Conservation (phyloP, 2,113 vertebrate genomes). For the Plecturocebus donacophilus region DNA sequence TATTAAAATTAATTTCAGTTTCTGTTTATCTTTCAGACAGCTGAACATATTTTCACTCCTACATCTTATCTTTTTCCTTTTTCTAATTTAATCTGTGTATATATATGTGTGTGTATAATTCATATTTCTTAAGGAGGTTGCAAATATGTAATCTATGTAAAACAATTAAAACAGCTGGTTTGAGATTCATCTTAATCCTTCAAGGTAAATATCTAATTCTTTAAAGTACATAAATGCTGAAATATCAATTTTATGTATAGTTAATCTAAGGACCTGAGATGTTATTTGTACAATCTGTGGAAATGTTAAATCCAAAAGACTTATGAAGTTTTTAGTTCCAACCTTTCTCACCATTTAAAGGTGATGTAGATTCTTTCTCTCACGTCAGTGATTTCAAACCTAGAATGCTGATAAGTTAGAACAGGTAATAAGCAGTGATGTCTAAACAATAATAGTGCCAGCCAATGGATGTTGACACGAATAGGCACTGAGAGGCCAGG, state of each 20-base stretch:
- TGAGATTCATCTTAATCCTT: neutral
- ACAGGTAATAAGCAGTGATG: neutral
- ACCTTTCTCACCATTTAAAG: neutral
- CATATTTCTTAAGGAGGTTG: neutral
- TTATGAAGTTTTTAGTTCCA: neutral
- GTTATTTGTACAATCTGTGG: neutral
- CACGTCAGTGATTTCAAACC: neutral
- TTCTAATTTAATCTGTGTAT: neutral
- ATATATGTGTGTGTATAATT: neutral
- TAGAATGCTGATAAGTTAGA: neutral
- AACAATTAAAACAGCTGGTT: neutral
- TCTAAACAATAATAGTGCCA: neutral
- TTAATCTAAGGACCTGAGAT: neutral
- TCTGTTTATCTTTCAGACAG: neutral
- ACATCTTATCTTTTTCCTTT: neutral
- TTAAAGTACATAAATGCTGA: neutral
- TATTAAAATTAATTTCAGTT: neutral
- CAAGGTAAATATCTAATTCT: neutral
- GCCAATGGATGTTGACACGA: neutral
- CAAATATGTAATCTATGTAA: neutral
- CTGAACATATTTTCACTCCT: neutral
- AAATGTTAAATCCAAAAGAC: neutral
- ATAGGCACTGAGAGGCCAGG: neutral
- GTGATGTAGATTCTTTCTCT: neutral
- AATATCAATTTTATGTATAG: neutral